These are phyloP conservation scores for Mastacembelus armatus DNA, from an alignment of 2,797 vertebrate genomes.

Conservation along the genomic window DNA sequence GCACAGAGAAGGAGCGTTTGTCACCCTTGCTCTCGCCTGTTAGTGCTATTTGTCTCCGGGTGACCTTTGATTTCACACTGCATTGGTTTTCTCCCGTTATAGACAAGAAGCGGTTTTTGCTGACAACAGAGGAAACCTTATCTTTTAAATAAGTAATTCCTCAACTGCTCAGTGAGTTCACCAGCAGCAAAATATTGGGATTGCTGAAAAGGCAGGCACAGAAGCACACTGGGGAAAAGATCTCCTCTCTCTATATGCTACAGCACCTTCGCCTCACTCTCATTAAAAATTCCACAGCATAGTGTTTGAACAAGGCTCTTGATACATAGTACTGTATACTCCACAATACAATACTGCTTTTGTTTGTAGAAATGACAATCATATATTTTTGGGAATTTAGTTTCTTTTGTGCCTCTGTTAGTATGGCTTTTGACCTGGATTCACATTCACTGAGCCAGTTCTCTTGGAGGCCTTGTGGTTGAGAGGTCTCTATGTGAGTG, in stretches of 20 bases:
- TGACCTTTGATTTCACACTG: slow-evolving; percentile 88
- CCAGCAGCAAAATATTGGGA: slow-evolving; percentile 85
- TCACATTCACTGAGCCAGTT: slow-evolving; percentile 13
- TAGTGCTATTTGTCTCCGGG: slow-evolving; percentile 84
- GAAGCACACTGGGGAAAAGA: slow-evolving; percentile 70
- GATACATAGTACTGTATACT: slow-evolving; percentile 50
- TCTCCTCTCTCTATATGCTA: slow-evolving; percentile 64
- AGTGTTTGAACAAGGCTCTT: slow-evolving; percentile 67
- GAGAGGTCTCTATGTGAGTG: slow-evolving; percentile 59
- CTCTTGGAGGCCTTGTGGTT: slow-evolving; percentile 24
- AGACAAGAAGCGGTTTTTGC: slow-evolving; percentile 84
- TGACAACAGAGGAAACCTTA: slow-evolving; percentile 88
- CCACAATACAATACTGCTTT: slow-evolving; percentile 9
- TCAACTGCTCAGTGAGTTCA: slow-evolving; percentile 84
- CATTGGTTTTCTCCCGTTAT: slow-evolving; percentile 85
- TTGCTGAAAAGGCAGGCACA: slow-evolving; percentile 83
- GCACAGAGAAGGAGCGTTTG: slow-evolving; percentile 72
- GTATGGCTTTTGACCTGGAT: slow-evolving; percentile 4
- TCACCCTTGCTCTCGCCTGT: slow-evolving; percentile 78
- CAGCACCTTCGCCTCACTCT: slow-evolving; percentile 66
- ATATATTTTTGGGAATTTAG: not conserved
- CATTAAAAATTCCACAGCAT: slow-evolving; percentile 70
- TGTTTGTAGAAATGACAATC: slow-evolving; percentile 44
- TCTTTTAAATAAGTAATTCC: slow-evolving; percentile 91
- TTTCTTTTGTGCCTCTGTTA: not conserved